Evolutionary conservation across 1,140 invertebrate genomes (phyloP), one percentile per base, ranked within the genome.

Genomic region (Drosophila busckii): DNA sequence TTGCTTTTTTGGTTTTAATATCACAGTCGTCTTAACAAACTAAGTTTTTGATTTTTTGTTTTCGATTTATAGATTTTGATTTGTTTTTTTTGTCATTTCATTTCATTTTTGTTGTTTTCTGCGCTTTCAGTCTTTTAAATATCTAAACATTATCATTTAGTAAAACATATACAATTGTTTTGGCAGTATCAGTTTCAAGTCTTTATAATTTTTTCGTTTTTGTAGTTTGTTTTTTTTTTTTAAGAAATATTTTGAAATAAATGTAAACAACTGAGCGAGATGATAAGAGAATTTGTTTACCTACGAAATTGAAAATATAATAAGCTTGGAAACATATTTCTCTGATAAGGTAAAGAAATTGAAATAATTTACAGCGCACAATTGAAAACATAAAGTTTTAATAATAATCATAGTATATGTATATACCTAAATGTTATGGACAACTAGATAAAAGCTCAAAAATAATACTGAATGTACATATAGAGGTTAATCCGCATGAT

Each of bases 21-120:
- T 73, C 70, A 75, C 70, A 75, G 70, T 75, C 50, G 28, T 45
- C 63, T 64, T 73, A 73, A 49, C 32, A 38, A 44, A 44, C 46
- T 41, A 63, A 46, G 32, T 49, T 60, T 52, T 70, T 62, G 42
- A 58, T 67, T 67, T n/a, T 45, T 62, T 48, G 45, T 45, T 67
- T 64, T 68, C 53, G 64, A 59, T 64, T 64, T 58, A 28, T 42
- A 16, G 53, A 48, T 44, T 59, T 75, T 58, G 54, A 45, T 75
- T 75, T 61, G 12, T 59, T 59, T 34, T 41, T 8, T 12, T 35
- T 29, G 35, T 28, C 7, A 20, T 32, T n/a, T 13, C 55, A 26
- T 25, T 49, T 45, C 5, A 20, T 28, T 56, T 59, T 49, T 41
- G 13, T 22, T 49, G 41, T 28, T n/a, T 34, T 45, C 19, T 19